Percentiles rank a stretch among this genome's conserved stretches.
phyloP scores from a whole-genome alignment of 2,888 invertebrate genomes.

The Chrysolina oricalcia region DNA sequence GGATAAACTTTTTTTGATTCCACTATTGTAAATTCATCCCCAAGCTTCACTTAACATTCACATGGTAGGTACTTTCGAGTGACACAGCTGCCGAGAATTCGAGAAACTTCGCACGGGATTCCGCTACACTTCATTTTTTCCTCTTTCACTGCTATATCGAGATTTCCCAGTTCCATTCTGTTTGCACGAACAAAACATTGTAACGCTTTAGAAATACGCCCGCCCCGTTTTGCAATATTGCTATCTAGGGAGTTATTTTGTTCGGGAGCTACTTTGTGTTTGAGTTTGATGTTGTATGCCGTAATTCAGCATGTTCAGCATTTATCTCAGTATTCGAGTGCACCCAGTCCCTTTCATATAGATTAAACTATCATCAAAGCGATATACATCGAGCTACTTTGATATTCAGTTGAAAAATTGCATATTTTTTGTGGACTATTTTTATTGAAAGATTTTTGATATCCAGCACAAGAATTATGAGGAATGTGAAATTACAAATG shows the following conservation, averaged over 20 bases:
- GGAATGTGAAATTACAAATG: no score
- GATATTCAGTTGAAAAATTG: not conserved
- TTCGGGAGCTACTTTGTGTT: conserved; percentile 32
- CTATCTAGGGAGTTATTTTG: conserved; percentile 39
- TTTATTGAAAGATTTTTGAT: no score
- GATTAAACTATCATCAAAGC: not conserved
- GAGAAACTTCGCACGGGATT: no score
- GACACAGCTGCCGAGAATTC: no score
- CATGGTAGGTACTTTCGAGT: no score
- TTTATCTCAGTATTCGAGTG: conserved; percentile 13
- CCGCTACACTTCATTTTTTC: not conserved
- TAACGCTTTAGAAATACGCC: conserved; percentile 21
- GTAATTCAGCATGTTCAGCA: conserved; percentile 16
- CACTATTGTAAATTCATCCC: no score
- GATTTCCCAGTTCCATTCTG: conserved; percentile 28
- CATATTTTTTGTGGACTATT: not conserved
- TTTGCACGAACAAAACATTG: conserved; percentile 31
- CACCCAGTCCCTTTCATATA: not conserved
- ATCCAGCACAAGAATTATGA: no score
- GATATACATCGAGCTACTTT: not conserved
- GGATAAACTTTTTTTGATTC: no score
- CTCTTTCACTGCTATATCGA: not conserved
- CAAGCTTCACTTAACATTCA: no score
- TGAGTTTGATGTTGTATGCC: conserved; percentile 10
- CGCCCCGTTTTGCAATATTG: conserved; percentile 31